These are phyloP conservation scores for Gymnothorax reevesii DNA, from an alignment of 2,797 vertebrate genomes.

Conservation along the genomic window DNA sequence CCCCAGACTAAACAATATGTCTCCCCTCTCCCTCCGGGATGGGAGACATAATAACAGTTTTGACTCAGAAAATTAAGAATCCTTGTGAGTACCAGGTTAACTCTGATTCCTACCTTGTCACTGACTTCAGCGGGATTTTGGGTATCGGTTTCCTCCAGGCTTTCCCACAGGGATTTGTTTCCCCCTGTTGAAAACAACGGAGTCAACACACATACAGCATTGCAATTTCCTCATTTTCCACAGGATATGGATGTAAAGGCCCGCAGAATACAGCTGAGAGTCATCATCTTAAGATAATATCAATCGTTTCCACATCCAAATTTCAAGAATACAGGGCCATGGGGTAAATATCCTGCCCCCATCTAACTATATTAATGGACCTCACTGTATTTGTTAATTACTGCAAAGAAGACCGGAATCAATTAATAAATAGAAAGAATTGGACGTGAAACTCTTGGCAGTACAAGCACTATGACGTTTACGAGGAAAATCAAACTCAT, in stretches of 20 bases:
- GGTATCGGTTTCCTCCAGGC: conserved; percentile 47
- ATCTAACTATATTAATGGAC: no score
- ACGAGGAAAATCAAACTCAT: neutral
- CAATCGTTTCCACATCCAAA: no score
- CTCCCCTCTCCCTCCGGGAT: no score
- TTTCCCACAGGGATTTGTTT: conserved; percentile 57
- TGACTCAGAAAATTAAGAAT: neutral
- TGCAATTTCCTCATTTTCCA: no score
- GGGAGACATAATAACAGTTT: neutral
- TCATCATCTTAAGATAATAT: no score
- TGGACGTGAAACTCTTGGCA: neutral
- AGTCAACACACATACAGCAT: neutral
- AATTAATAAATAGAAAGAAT: neutral
- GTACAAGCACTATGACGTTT: neutral
- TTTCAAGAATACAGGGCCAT: no score
- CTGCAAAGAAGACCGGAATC: neutral
- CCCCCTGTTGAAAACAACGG: conserved; percentile 56
- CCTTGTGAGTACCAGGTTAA: neutral
- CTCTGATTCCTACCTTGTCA: conserved; percentile 56
- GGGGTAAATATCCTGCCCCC: no score
- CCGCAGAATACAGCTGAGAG: no score
- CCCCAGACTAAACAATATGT: no score
- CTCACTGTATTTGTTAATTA: neutral
- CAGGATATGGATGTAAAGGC: no score
- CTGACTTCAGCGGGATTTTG: conserved; percentile 47